phyloP scores from a whole-genome alignment of 2,888 invertebrate species.

The Polymixis flavicincta region DNA sequence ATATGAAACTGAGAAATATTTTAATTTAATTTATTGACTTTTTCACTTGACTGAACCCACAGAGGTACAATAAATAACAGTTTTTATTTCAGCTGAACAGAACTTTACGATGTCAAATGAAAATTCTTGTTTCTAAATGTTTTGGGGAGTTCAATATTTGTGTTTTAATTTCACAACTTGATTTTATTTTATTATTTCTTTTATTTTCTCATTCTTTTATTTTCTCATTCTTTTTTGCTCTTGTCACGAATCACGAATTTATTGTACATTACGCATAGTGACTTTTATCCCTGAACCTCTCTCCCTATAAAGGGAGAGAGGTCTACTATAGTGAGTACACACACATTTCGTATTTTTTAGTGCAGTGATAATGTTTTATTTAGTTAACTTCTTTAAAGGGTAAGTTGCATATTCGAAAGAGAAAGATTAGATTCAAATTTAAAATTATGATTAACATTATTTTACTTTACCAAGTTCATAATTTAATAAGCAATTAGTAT shows the following conservation, averaged over 20 bases:
- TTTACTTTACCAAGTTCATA: too few species aligned
- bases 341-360: not conserved
- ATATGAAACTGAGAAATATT: conserved; percentile 45
- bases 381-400: not conserved
- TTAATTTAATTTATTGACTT: conserved; percentile 48
- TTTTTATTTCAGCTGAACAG: conserved; percentile 50
- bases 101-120: conserved; percentile 45
- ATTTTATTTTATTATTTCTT: not conserved
- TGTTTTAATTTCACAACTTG: conserved; percentile 4
- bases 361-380: not conserved
- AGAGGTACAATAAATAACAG: conserved; percentile 42
- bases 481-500: not conserved
- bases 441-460: not conserved
- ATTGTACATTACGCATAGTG: too few species aligned
- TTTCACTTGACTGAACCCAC: conserved; percentile 27
- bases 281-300: too few species aligned
- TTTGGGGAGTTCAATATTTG: conserved; percentile 6
- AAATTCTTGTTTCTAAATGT: conserved; percentile 23
- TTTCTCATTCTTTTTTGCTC: not conserved
- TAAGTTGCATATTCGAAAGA: too few species aligned
- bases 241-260: too few species aligned
- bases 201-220: not conserved
- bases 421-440: not conserved
- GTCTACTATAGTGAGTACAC: not conserved
- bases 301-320: too few species aligned